Evolutionary conservation across 2,888 invertebrate species (phyloP).

Genomic region (Cryptocheilus praepositus): DNA sequence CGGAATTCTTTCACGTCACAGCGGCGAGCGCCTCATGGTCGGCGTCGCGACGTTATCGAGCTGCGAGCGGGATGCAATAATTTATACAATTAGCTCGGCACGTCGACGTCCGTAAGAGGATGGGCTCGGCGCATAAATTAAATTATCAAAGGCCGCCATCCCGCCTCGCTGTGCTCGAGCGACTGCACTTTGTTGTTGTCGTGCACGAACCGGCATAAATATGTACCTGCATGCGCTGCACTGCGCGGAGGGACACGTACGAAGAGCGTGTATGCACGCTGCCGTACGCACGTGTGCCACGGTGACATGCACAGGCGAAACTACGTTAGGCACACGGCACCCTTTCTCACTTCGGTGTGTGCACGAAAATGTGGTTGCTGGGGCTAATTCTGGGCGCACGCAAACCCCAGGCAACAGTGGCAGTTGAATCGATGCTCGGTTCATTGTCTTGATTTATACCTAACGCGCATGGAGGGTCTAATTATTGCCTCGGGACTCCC

Average conservation of each 20-base stretch:
- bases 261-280: no score
- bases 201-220: conserved; percentile 56
- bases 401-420: conserved; percentile 34
- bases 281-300: conserved; percentile 4
- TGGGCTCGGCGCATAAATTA: conserved; percentile 52
- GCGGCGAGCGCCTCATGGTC: conserved; percentile 9
- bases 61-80: conserved; percentile 45
- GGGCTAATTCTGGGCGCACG: conserved; percentile 55
- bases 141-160: conserved; percentile 58
- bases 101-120: conserved; percentile 44
- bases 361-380: conserved; percentile 43
- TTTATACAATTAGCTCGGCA: conserved; percentile 62
- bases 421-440: conserved; percentile 52
- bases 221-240: conserved; percentile 33
- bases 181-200: conserved; percentile 50
- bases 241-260: no score
- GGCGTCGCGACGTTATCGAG: conserved; percentile 36
- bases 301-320: conserved; percentile 16
- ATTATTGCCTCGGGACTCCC: conserved; percentile 38
- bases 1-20: conserved; percentile 37
- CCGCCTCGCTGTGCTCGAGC: conserved; percentile 15
- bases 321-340: conserved; percentile 13
- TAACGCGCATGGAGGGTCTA: conserved; percentile 38
- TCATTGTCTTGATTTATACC: conserved; percentile 57
- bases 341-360: conserved; percentile 26